A percentile compares a stretch with the other conserved stretches of the same genome.
phyloP scores from a whole-genome alignment of 2,113 vertebrate species.

The Thryonomys swinderianus region DNA sequence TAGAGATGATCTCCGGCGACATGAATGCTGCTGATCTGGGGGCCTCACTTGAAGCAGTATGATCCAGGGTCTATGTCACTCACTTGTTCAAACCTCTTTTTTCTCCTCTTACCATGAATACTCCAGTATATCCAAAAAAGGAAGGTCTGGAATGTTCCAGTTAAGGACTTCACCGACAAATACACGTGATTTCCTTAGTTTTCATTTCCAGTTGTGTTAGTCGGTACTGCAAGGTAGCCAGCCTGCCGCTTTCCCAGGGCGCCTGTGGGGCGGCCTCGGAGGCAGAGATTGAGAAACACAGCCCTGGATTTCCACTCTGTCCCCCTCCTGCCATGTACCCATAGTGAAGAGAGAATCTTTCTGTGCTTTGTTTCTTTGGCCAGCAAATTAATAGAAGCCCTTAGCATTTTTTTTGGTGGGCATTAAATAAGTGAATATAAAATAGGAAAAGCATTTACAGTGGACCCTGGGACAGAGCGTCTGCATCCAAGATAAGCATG shows the following conservation, averaged over 20 bases:
- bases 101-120: not conserved
- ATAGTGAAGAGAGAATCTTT: not conserved
- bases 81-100: not conserved
- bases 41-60: no score
- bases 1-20: not conserved
- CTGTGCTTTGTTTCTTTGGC: not conserved
- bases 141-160: no score
- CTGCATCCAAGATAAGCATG: not conserved
- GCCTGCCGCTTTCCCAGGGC: not conserved
- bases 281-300: fast-evolving
- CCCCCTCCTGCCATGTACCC: no score
- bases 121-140: not conserved
- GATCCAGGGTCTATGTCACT: fast-evolving
- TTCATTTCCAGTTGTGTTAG: not conserved
- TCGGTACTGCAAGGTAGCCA: not conserved
- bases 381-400: not conserved
- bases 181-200: not conserved
- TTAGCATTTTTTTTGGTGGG: not conserved
- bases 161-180: not conserved
- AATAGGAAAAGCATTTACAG: not conserved
- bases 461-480: not conserved
- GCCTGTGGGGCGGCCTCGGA: not conserved
- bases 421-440: not conserved
- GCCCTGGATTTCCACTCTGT: not conserved
- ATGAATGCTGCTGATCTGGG: no score